phyloP scores from a whole-genome alignment of 2,888 invertebrate genomes.

The Clepsis dumicolana region DNA sequence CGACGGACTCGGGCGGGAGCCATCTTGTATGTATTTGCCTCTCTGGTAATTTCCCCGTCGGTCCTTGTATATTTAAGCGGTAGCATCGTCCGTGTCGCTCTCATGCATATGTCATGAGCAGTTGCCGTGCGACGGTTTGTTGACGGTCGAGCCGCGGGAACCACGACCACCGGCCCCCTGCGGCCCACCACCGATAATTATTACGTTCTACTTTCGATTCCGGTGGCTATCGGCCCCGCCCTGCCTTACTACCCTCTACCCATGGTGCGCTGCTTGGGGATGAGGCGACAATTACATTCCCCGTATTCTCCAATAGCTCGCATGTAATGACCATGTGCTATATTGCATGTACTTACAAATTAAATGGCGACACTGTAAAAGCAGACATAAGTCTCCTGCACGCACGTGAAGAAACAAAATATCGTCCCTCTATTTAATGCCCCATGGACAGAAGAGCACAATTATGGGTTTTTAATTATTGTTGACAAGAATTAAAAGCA shows the following conservation, averaged over 20 bases:
- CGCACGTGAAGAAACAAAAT: conserved; percentile 76
- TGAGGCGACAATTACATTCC: conserved; percentile 81
- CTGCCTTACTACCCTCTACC: conserved; percentile 51
- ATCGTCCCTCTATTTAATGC: conserved; percentile 66
- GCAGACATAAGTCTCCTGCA: conserved; percentile 66
- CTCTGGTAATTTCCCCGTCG: conserved; percentile 79
- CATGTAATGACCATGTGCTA: conserved; percentile 64
- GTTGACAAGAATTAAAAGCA: conserved; percentile 59
- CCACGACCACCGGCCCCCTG: conserved; percentile 69
- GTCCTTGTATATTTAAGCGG: conserved; percentile 83
- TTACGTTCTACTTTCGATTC: conserved; percentile 80
- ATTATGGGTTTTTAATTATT: conserved; percentile 64
- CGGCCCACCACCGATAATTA: conserved; percentile 78
- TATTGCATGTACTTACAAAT: conserved; percentile 78
- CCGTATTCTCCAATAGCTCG: conserved; percentile 67
- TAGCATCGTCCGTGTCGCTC: conserved; percentile 73
- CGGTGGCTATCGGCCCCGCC: conserved; percentile 70
- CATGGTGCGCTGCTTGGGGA: conserved; percentile 64
- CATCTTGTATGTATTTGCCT: conserved; percentile 81
- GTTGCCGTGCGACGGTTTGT: conserved; percentile 85
- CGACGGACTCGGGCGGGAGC: conserved; percentile 62
- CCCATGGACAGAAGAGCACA: conserved; percentile 53
- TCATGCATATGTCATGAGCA: conserved; percentile 86
- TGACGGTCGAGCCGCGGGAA: conserved; percentile 82
- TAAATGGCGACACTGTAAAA: conserved; percentile 78